phyloP scores from a whole-genome alignment of 2,888 invertebrate genomes.

The Pyrrhia umbra region DNA sequence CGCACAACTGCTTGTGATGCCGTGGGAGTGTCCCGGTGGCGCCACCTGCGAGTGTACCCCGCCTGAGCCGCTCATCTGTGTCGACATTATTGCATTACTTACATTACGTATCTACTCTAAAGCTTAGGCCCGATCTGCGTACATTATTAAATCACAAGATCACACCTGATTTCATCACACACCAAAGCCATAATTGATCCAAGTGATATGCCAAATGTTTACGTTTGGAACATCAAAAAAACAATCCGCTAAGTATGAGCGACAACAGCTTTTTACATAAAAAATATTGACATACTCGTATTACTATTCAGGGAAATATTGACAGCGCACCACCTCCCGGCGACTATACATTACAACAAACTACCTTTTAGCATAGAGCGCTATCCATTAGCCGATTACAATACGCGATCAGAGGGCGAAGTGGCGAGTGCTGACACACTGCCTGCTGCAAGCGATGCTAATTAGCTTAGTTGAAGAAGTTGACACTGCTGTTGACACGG shows the following conservation, averaged over 20 bases:
- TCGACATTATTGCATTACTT: no score
- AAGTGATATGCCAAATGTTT: no score
- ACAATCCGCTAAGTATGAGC: neutral
- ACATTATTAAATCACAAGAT: neutral
- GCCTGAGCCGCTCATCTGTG: neutral
- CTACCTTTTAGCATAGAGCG: conserved; percentile 25
- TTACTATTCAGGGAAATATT: neutral
- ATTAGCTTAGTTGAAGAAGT: conserved; percentile 21
- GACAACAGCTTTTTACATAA: neutral
- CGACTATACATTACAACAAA: neutral
- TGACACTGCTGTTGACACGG: conserved; percentile 9
- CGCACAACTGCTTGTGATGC: neutral
- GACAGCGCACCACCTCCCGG: conserved; percentile 5
- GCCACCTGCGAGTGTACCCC: conserved; percentile 7
- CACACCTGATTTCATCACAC: neutral
- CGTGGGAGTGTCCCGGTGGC: conserved; percentile 21
- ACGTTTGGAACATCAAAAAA: neutral
- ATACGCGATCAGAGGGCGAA: neutral
- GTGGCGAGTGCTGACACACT: no score
- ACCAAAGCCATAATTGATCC: no score
- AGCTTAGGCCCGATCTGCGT: neutral
- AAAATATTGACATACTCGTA: neutral
- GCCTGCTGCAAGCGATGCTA: neutral
- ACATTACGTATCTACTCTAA: neutral
- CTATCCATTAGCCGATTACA: conserved; percentile 38